Percentiles rank a stretch among this genome's conserved stretches.
phyloP scores from a whole-genome alignment of 2,113 vertebrate species.

The Bujurquina vittata region DNA sequence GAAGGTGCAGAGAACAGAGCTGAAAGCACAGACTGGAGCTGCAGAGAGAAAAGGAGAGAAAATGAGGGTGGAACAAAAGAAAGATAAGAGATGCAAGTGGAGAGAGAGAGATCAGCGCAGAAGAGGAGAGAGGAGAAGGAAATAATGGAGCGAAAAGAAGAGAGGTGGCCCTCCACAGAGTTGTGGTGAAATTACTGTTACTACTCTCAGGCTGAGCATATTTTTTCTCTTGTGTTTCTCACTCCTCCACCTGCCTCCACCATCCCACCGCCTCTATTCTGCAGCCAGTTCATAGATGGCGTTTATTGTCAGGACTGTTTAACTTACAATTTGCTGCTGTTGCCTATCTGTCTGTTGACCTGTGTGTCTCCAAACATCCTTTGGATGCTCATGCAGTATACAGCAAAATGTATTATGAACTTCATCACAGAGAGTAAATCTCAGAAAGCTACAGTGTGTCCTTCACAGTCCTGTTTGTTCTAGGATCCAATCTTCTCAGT shows the following conservation, averaged over 20 bases:
- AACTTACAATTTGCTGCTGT: constrained; percentile 17
- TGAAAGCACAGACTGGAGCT: constrained; percentile 21
- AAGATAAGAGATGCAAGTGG: constrained; percentile 17
- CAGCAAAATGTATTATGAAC: not conserved
- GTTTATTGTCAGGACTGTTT: constrained; percentile 18
- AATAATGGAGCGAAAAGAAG: constrained; percentile 37
- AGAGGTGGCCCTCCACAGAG: constrained; percentile 50
- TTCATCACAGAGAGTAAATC: not conserved
- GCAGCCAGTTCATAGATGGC: constrained; percentile 5
- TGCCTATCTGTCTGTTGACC: not conserved
- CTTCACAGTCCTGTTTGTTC: not conserved
- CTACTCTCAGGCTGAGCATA: constrained; percentile 56
- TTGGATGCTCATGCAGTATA: not conserved
- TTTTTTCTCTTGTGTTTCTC: constrained; percentile 42
- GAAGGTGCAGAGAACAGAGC: constrained; percentile 27
- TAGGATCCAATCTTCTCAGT: not conserved
- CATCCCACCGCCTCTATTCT: constrained; percentile 12
- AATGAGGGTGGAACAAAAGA: constrained; percentile 34
- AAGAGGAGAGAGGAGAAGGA: constrained; percentile 11
- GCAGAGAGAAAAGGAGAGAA: constrained; percentile 16
- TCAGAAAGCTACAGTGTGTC: not conserved
- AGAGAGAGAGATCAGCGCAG: constrained; percentile 33
- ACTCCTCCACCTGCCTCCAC: constrained; percentile 32
- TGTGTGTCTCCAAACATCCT: not conserved
- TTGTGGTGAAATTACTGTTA: constrained; percentile 67